Evolutionary conservation across 2,888 invertebrate genomes (phyloP), one percentile per base, ranked within the genome.

Genomic region (Pristionchus maxplancki): DNA sequence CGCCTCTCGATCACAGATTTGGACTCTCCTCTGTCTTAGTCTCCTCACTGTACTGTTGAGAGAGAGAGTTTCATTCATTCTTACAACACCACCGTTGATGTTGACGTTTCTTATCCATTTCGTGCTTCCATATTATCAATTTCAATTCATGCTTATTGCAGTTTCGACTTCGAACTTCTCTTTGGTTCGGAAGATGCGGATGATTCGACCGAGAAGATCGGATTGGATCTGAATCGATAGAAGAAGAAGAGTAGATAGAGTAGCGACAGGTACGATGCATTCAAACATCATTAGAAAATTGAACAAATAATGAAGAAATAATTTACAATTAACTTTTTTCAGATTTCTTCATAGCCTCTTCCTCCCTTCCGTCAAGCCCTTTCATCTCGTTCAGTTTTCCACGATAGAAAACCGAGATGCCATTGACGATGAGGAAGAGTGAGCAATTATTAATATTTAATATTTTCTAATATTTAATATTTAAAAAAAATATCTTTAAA

Each of bases 381-480:
- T n/a, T 8, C 78, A 78, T 78, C 78, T 78, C 44, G 78, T 31
- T 4, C 44, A 78, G 78, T 78, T 78, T 78, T 78, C 78, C 78
- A n/a, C 78, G 13, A 20, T 37, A 15, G 78, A 78, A 78, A 78
- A 78, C 78, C 78, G 44, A 48, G 78, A 78, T 78, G 78, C 78
- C 78, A 78, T 78, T 78, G 78, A 78, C 78, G 44, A 78, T 78
- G 44, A 78, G 78, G 44, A 78, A 78, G 78, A 78, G 78, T 78
- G 1, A 24, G 78, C 37, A 0, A 20, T 37, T 37, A 20, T 58
- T 78, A 28, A 9, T 28, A 48, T 28, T 78, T 24, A 37, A 9
- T 40, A 40, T 40, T 74, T 40, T 40, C 40, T 40, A 40, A 24
- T 13, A 20, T 40, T 74, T 28, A n/a, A n/a, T n/a, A n/a, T n/a